Conservation (phyloP, 2,113 vertebrate genomes). For the Amphiprion percula region DNA sequence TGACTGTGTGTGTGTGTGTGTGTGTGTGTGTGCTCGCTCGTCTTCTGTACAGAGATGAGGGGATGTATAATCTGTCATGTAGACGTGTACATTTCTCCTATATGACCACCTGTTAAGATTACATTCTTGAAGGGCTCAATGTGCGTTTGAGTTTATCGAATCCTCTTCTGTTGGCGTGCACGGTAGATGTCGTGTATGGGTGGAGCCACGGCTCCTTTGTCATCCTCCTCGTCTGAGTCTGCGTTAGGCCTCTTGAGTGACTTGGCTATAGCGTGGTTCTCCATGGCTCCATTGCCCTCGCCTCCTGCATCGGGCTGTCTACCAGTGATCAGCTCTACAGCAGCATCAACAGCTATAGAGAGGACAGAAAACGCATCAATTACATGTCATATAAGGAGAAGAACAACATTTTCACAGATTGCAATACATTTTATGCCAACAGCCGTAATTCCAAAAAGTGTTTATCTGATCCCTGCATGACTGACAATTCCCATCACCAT, state of each 20-base stretch:
- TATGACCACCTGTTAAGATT: slow-evolving; percentile 45
- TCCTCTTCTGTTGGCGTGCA: slow-evolving; percentile 96
- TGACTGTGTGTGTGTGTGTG: slow-evolving; percentile 24
- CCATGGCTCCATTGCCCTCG: slow-evolving; percentile 94
- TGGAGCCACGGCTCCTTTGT: slow-evolving; percentile 95
- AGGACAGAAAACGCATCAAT: background rate
- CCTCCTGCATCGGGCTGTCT: slow-evolving; percentile 88
- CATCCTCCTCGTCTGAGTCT: slow-evolving; percentile 97
- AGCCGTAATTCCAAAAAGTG: background rate
- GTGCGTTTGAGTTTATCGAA: slow-evolving; percentile 87
- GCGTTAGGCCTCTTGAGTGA: slow-evolving; percentile 96
- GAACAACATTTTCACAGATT: background rate
- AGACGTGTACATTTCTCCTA: slow-evolving; percentile 38
- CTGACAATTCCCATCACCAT: background rate
- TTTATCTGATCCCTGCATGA: background rate
- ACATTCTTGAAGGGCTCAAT: slow-evolving; percentile 67
- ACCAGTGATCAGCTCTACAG: slow-evolving; percentile 94
- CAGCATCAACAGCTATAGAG: slow-evolving; percentile 92
- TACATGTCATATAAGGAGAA: background rate
- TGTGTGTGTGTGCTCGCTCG: slow-evolving; percentile 6
- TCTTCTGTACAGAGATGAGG: slow-evolving; percentile 50
- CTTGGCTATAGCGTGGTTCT: slow-evolving; percentile 91
- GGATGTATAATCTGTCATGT: slow-evolving; percentile 37
- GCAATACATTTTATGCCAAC: background rate
- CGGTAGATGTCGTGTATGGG: slow-evolving; percentile 98